These are phyloP conservation scores for Oreochromis spilurus DNA, from an alignment of 2,113 vertebrate species.

Conservation along the genomic window DNA sequence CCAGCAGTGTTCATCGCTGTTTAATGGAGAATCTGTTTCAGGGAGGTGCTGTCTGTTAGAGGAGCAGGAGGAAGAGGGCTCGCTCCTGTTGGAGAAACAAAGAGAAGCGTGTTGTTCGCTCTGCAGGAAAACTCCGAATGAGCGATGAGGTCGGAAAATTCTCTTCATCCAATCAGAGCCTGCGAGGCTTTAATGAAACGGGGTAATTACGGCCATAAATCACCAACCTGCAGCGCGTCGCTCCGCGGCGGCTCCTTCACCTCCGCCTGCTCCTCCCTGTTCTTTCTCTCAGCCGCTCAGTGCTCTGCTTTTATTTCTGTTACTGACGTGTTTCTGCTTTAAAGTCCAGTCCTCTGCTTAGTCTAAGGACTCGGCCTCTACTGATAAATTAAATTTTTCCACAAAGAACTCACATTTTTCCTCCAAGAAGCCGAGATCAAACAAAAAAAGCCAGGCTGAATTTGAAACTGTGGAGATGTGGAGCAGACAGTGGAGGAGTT, in stretches of 20 bases:
- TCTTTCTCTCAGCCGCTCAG: background rate
- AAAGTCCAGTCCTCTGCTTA: background rate
- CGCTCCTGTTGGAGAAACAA: background rate
- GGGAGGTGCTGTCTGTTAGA: background rate
- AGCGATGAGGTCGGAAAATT: background rate
- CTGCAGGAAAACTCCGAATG: background rate
- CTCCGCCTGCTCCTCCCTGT: background rate
- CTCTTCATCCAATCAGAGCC: constrained; percentile 31
- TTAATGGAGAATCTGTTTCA: background rate
- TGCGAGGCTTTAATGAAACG: background rate
- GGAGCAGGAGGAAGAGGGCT: background rate
- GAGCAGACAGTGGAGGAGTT: background rate
- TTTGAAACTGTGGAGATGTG: background rate
- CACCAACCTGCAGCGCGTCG: background rate
- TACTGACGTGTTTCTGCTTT: background rate
- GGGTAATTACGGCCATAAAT: constrained; percentile 42
- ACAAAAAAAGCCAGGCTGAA: background rate
- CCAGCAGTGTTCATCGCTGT: background rate
- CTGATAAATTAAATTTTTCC: background rate
- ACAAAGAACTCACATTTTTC: background rate
- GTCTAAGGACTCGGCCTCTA: background rate
- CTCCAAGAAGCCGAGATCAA: background rate
- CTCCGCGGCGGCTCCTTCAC: background rate
- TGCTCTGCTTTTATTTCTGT: background rate
- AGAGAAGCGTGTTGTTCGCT: background rate